Evolutionary conservation across 2,888 invertebrate species (phyloP).

Genomic region (Drosophila subsilvestris): DNA sequence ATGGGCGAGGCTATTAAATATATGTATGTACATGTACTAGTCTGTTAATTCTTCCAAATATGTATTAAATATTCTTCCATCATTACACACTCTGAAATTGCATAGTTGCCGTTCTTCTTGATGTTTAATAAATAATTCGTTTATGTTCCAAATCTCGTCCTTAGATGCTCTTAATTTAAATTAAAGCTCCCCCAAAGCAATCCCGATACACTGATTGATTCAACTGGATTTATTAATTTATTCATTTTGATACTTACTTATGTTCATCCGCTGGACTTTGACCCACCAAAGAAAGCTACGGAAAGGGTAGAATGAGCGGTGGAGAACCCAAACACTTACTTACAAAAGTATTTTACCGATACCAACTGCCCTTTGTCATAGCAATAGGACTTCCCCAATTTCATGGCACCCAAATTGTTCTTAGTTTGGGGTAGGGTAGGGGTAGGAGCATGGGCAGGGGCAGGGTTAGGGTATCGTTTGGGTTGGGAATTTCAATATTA

Average conservation of each 20-base stretch:
- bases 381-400: conserved; percentile 41
- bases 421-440: conserved; percentile 49
- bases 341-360: conserved; percentile 39
- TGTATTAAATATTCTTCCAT: too few species aligned
- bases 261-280: conserved; percentile 31
- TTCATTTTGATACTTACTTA: conserved; percentile 64
- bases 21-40: too few species aligned
- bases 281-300: conserved; percentile 12
- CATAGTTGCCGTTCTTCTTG: background rate
- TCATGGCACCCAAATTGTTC: conserved; percentile 39
- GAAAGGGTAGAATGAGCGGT: conserved; percentile 2
- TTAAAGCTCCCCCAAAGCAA: background rate
- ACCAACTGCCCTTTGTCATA: conserved; percentile 38
- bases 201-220: background rate
- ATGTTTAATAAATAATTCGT: background rate
- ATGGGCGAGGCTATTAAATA: too few species aligned
- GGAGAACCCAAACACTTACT: conserved; percentile 43
- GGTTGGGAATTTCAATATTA: conserved; percentile 67
- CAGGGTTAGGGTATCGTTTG: background rate
- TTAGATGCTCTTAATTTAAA: background rate
- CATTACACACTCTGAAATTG: too few species aligned
- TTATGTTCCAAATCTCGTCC: background rate
- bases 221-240: conserved; percentile 55
- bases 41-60: too few species aligned
- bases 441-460: background rate